Evolutionary conservation across 1,140 invertebrate species (phyloP).

Genomic region (Drosophila nasuta): DNA sequence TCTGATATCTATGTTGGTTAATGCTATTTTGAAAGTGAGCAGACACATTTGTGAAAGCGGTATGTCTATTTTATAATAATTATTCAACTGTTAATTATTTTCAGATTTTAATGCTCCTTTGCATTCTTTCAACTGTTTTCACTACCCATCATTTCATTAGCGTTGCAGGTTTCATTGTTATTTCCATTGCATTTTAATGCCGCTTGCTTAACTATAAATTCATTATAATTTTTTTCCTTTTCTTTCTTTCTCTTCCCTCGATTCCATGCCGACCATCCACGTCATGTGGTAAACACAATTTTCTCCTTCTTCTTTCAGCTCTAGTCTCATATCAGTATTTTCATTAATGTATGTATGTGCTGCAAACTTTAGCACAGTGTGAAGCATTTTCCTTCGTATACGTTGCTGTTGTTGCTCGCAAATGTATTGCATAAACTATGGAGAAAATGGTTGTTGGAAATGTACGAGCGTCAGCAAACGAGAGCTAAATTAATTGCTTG

Average conservation of each 20-base stretch:
- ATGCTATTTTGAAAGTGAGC: too few species aligned
- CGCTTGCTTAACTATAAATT: slow-evolving; percentile 34
- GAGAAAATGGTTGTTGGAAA: slow-evolving; percentile 48
- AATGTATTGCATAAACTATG: slow-evolving; percentile 58
- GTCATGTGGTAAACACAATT: background rate
- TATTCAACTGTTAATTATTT: too few species aligned
- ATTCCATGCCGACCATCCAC: too few species aligned
- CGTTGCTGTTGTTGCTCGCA: slow-evolving; percentile 36
- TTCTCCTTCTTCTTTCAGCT: background rate
- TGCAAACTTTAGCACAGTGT: slow-evolving; percentile 70
- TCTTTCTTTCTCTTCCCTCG: slow-evolving; percentile 21
- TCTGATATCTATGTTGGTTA: too few species aligned
- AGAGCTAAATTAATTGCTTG: slow-evolving; percentile 49
- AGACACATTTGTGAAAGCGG: too few species aligned
- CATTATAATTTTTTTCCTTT: slow-evolving; percentile 7
- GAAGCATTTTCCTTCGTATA: slow-evolving; percentile 45
- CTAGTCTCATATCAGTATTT: slow-evolving; percentile 30
- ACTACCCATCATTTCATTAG: slow-evolving; percentile 3
- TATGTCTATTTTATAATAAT: too few species aligned
- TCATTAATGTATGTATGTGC: slow-evolving; percentile 74
- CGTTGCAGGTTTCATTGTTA: slow-evolving; percentile 9
- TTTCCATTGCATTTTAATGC: slow-evolving; percentile 14
- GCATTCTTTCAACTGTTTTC: background rate
- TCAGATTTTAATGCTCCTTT: background rate
- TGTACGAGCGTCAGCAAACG: slow-evolving; percentile 25